A percentile compares a stretch with the other conserved stretches of the same genome.
phyloP scores from a whole-genome alignment of 2,113 vertebrate species.

The Xyliphius kryptos region DNA sequence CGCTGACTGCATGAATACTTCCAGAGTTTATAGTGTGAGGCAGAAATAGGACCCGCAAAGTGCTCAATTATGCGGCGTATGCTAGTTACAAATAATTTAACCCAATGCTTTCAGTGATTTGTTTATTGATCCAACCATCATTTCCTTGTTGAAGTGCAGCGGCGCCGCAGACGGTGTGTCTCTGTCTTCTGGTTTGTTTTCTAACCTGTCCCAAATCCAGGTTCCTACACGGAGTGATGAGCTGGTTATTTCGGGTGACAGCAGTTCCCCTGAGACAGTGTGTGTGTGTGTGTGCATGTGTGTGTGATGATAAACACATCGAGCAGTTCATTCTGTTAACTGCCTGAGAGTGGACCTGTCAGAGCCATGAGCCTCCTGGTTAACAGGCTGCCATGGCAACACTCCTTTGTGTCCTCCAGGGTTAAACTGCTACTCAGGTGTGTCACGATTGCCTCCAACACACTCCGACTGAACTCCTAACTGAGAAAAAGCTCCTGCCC shows the following conservation, averaged over 20 bases:
- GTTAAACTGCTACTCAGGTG: constrained; percentile 35
- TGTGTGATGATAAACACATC: constrained; percentile 42
- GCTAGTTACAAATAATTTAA: too few species aligned
- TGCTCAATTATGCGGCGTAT: too few species aligned
- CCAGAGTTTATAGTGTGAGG: too few species aligned
- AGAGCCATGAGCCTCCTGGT: constrained; percentile 33
- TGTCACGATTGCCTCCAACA: constrained; percentile 23
- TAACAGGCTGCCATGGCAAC: constrained; percentile 41
- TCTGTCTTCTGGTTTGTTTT: constrained; percentile 31
- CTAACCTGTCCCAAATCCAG: constrained; percentile 20
- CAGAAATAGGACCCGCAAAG: too few species aligned
- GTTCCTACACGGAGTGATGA: constrained; percentile 35
- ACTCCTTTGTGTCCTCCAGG: constrained; percentile 21
- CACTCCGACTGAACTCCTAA: constrained; percentile 8
- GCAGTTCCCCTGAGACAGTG: constrained; percentile 35
- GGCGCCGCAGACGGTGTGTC: too few species aligned
- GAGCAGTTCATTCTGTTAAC: constrained; percentile 36
- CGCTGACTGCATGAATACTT: too few species aligned
- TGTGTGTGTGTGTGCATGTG: constrained; percentile 20
- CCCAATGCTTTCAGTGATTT: too few species aligned
- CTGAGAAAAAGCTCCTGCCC: background rate
- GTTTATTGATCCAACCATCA: too few species aligned
- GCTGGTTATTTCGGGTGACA: constrained; percentile 44
- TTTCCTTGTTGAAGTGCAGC: too few species aligned
- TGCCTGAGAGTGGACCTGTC: constrained; percentile 36